Conservation (phyloP, 2,888 invertebrate genomes). For the Halictus ligatus region DNA sequence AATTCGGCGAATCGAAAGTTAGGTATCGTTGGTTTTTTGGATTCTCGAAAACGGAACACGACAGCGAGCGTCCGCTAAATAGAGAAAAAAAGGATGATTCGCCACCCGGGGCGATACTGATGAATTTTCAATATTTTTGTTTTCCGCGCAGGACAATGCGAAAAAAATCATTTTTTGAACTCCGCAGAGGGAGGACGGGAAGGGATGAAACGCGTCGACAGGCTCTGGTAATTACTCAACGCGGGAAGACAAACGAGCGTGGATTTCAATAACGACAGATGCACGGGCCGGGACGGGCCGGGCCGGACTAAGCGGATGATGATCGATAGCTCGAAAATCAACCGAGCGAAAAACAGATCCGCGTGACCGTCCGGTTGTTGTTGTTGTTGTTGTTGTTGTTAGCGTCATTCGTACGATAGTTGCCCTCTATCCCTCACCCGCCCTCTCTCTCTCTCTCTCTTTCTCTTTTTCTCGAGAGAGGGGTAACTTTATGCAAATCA, state of each 20-base stretch:
- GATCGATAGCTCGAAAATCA: conserved; percentile 61
- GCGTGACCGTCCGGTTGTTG: not conserved
- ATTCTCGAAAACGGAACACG: not conserved
- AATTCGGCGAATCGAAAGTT: not conserved
- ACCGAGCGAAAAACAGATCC: conserved; percentile 50
- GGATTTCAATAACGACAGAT: conserved; percentile 59
- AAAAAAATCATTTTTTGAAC: conserved; percentile 14
- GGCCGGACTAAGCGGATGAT: conserved; percentile 37
- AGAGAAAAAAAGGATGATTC: not conserved
- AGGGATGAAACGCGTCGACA: conserved; percentile 33
- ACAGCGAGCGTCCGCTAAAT: not conserved
- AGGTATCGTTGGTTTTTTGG: not conserved
- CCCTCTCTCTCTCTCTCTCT: not conserved
- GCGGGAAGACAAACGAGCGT: conserved; percentile 56
- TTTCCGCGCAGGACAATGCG: not conserved
- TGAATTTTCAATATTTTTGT: conserved; percentile 17
- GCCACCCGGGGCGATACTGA: not conserved
- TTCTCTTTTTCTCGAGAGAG: not conserved
- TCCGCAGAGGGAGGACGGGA: not conserved
- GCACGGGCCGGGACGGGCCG: conserved; percentile 36
- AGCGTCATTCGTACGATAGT: not conserved
- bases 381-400: conserved; percentile 1
- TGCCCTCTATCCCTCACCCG: not conserved
- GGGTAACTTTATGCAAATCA: conserved; percentile 72
- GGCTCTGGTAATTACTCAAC: conserved; percentile 59